phyloP scores from a whole-genome alignment of 2,888 invertebrate genomes.

The Ellobium chinense region DNA sequence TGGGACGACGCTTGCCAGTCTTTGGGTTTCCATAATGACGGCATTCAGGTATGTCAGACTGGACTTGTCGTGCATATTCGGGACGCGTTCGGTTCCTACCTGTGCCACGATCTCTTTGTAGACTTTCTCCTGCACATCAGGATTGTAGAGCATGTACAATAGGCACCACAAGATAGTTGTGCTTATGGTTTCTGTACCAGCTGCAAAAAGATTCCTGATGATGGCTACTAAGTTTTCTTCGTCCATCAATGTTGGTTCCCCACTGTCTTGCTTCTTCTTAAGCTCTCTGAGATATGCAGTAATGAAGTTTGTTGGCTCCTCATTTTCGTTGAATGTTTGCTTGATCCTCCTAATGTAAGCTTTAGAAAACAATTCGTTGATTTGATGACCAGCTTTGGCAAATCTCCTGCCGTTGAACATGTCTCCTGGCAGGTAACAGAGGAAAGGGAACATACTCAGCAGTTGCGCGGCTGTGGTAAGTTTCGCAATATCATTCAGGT shows the following conservation, averaged over 20 bases:
- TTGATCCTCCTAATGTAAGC: constrained; percentile 46
- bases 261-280: background rate
- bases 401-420: constrained; percentile 45
- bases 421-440: constrained; percentile 55
- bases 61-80: constrained; percentile 53
- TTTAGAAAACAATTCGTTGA: constrained; percentile 28
- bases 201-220: constrained; percentile 23
- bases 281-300: constrained; percentile 52
- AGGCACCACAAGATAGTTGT: constrained; percentile 92
- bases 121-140: constrained; percentile 80
- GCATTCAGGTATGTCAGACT: constrained; percentile 64
- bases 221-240: constrained; percentile 15
- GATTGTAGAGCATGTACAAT: constrained; percentile 88
- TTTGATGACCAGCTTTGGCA: background rate
- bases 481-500: background rate
- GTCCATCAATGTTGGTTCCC: background rate
- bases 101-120: constrained; percentile 61
- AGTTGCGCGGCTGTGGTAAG: background rate
- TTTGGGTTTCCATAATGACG: constrained; percentile 64
- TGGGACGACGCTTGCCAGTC: constrained; percentile 61
- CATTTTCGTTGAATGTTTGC: constrained; percentile 39
- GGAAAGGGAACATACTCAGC: constrained; percentile 1
- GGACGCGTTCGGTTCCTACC: constrained; percentile 68
- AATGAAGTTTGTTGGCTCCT: constrained; percentile 54
- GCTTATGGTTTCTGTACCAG: constrained; percentile 85